Percentiles rank a stretch among this genome's conserved stretches.
phyloP scores from a whole-genome alignment of 2,888 invertebrate genomes.

The Megalurothrips usitatus region DNA sequence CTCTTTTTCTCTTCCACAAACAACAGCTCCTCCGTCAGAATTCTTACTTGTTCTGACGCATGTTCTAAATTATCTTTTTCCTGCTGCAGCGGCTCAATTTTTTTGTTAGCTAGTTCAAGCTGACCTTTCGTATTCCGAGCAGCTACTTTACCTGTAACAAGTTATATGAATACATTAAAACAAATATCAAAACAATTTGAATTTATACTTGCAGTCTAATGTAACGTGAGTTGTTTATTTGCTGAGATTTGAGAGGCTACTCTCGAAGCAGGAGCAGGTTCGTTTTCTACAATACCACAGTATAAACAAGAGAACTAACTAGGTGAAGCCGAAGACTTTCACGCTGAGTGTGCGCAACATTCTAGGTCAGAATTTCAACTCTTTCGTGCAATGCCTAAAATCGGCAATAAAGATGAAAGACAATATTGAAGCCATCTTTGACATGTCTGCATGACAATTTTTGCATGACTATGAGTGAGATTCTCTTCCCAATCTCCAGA shows the following conservation, averaged over 20 bases:
- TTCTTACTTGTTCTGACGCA: background rate
- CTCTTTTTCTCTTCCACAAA: background rate
- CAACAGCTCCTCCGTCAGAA: background rate
- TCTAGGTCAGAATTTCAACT: no score
- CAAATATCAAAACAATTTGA: background rate
- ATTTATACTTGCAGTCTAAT: background rate
- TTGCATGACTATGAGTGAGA: no score
- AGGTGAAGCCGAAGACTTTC: no score
- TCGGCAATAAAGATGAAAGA: no score
- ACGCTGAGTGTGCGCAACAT: no score
- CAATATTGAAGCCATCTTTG: no score
- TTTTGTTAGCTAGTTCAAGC: background rate
- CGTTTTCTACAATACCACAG: background rate
- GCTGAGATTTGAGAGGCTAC: background rate
- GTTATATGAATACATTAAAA: background rate
- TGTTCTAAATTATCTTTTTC: background rate
- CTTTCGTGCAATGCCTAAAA: no score
- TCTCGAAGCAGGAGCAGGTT: background rate
- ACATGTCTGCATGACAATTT: no score
- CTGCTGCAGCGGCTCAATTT: background rate
- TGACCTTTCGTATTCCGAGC: background rate
- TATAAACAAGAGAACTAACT: background rate
- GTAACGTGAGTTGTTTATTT: background rate
- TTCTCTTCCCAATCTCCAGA: no score
- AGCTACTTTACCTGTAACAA: background rate